A percentile compares a stretch with the other conserved stretches of the same genome.
phyloP scores from a whole-genome alignment of 2,113 vertebrate genomes.

The Grantiella picta region DNA sequence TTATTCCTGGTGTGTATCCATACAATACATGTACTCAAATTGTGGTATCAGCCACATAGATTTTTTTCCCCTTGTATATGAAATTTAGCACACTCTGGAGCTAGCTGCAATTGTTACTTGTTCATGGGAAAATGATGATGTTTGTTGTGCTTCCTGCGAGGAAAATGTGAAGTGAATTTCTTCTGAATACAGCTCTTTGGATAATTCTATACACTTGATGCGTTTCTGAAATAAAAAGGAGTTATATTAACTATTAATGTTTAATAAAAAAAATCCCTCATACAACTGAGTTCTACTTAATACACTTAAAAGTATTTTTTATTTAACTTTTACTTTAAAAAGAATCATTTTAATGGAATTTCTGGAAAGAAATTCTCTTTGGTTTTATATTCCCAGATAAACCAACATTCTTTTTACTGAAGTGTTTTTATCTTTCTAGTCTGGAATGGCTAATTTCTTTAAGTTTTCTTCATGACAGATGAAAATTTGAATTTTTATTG shows the following conservation, averaged over 20 bases:
- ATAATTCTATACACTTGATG: background rate
- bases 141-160: background rate
- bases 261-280: background rate
- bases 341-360: background rate
- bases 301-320: background rate
- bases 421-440: background rate
- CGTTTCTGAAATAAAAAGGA: background rate
- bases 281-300: background rate
- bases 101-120: background rate
- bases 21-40: fast-evolving
- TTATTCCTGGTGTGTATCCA: background rate
- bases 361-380: background rate
- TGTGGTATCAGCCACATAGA: background rate
- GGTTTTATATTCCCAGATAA: background rate
- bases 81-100: background rate
- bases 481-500: background rate
- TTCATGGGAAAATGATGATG: background rate
- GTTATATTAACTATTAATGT: background rate
- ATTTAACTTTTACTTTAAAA: background rate
- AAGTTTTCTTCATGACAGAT: background rate
- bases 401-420: background rate
- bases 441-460: background rate
- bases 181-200: background rate
- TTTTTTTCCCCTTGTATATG: fast-evolving
- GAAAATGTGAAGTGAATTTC: background rate